A percentile compares a stretch with the other conserved stretches of the same genome.
Evolutionary conservation across 2,888 invertebrate species (phyloP).

Genomic region (Plusia festucae): DNA sequence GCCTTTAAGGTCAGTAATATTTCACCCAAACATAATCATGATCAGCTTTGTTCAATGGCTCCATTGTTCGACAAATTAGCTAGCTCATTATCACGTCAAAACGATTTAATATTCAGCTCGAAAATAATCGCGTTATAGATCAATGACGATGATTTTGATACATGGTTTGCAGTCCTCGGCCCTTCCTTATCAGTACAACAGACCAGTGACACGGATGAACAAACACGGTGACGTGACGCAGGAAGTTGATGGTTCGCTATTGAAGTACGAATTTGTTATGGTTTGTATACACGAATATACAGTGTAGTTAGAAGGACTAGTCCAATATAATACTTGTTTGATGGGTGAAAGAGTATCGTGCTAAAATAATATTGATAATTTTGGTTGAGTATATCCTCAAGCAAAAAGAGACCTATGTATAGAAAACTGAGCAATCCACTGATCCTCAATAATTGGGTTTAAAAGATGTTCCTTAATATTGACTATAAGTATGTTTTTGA

Average conservation of each 20-base stretch:
- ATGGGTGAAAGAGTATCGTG: background rate
- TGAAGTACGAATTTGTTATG: conserved; percentile 67
- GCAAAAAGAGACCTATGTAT: too few relatives aligned
- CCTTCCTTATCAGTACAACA: conserved; percentile 75
- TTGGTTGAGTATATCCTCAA: too few relatives aligned
- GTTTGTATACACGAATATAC: conserved; percentile 44
- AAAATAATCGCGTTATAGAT: conserved; percentile 40
- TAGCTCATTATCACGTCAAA: conserved; percentile 18
- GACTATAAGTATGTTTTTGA: too few relatives aligned
- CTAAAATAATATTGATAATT: too few relatives aligned
- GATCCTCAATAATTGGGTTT: too few relatives aligned
- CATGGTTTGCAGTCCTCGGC: conserved; percentile 60
- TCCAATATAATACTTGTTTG: background rate
- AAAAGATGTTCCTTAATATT: too few relatives aligned
- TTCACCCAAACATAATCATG: background rate
- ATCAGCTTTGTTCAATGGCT: conserved; percentile 4
- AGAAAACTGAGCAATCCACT: too few relatives aligned
- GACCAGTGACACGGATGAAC: conserved; percentile 64
- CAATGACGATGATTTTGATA: conserved; percentile 62
- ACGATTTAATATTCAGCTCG: conserved; percentile 31
- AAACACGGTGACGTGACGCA: conserved; percentile 62
- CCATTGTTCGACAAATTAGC: conserved; percentile 27
- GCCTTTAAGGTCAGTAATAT: conserved; percentile 4
- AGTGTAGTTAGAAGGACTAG: conserved; percentile 12
- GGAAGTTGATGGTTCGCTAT: conserved; percentile 69